Conservation (phyloP, 2,888 invertebrate species). For the Ectobius pallidus region DNA sequence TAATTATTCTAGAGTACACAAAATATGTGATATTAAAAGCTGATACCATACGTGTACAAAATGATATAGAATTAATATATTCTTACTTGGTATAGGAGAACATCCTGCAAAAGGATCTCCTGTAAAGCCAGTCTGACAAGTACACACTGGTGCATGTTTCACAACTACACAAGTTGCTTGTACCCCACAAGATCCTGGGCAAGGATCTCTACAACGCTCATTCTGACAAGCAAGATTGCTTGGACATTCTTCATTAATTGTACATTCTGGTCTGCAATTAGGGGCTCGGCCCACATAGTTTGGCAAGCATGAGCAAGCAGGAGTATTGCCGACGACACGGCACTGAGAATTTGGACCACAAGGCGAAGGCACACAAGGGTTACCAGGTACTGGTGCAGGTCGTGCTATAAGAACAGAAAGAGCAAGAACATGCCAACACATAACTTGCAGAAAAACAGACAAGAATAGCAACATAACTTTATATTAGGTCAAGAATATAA, state of each 20-base stretch:
- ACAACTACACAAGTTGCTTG: conserved; percentile 64
- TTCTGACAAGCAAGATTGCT: conserved; percentile 58
- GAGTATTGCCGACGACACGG: conserved; percentile 60
- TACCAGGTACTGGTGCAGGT: conserved; percentile 46
- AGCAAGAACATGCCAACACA: conserved; percentile 9
- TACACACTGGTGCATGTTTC: conserved; percentile 76
- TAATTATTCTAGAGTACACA: too few species aligned
- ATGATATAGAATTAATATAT: too few species aligned
- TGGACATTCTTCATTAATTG: conserved; percentile 61
- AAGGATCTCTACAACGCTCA: conserved; percentile 75
- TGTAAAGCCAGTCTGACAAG: conserved; percentile 63
- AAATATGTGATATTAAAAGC: too few species aligned
- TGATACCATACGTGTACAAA: too few species aligned
- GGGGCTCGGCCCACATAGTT: conserved; percentile 67
- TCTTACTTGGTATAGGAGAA: conserved; percentile 47
- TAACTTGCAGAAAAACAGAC: neutral
- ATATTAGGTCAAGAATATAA: too few species aligned
- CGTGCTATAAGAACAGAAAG: conserved; percentile 38
- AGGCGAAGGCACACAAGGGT: conserved; percentile 72
- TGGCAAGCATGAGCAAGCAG: conserved; percentile 62
- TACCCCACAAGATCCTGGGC: conserved; percentile 67
- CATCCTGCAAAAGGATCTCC: conserved; percentile 73
- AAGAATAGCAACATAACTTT: conserved; percentile 46
- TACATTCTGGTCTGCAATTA: conserved; percentile 70
- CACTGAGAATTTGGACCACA: conserved; percentile 65